Evolutionary conservation across 2,888 invertebrate genomes (phyloP).

Genomic region (Nudaria mundana): DNA sequence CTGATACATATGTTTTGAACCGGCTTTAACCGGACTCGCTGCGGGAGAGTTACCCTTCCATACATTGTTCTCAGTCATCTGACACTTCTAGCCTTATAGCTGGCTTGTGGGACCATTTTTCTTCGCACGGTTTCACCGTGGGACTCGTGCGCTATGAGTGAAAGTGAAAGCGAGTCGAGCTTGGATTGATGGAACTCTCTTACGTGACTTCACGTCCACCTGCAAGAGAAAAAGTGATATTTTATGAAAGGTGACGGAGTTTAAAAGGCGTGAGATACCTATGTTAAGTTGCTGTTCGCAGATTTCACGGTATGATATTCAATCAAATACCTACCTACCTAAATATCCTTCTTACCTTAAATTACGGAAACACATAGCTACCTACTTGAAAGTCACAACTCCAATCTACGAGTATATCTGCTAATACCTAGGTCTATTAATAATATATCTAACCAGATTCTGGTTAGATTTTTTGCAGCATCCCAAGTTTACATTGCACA

Average conservation of each 20-base stretch:
- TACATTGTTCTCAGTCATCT: slow-evolving; percentile 63
- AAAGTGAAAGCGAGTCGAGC: slow-evolving; percentile 67
- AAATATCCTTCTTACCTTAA: too few relatives aligned
- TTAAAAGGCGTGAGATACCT: slow-evolving; percentile 3
- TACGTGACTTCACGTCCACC: slow-evolving; percentile 51
- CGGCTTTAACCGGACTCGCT: slow-evolving; percentile 71
- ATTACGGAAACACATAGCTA: too few relatives aligned
- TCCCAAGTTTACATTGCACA: too few relatives aligned
- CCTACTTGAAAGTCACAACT: too few relatives aligned
- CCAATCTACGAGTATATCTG: too few relatives aligned
- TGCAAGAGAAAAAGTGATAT: slow-evolving; percentile 54
- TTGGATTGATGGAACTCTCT: slow-evolving; percentile 55
- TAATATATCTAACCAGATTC: too few relatives aligned
- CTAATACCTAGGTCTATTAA: too few relatives aligned
- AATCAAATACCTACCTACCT: background rate
- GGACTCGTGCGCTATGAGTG: slow-evolving; percentile 42
- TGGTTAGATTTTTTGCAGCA: too few relatives aligned
- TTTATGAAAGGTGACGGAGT: slow-evolving; percentile 43
- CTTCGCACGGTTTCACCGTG: slow-evolving; percentile 73
- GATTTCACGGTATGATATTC: background rate
- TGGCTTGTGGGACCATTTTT: slow-evolving; percentile 61
- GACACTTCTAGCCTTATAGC: slow-evolving; percentile 51
- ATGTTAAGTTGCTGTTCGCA: background rate
- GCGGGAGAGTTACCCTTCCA: slow-evolving; percentile 45
- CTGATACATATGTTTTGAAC: slow-evolving; percentile 34